Base-by-base conservation (phyloP, 2,888 invertebrate genomes). In the Phoenoteleia sp. region DNA sequence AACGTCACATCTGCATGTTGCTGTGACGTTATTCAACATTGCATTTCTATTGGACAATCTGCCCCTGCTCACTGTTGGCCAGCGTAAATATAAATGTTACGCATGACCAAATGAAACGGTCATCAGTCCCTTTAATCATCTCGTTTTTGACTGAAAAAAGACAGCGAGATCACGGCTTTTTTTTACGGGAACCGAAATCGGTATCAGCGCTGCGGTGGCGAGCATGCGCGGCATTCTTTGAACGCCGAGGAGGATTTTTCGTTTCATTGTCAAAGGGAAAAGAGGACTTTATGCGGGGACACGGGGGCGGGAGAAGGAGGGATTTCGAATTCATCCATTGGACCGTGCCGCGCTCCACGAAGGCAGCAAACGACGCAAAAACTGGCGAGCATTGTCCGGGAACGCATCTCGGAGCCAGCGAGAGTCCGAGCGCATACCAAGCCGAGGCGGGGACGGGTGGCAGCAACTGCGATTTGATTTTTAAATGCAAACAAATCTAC, bases 401-500 rank as follows among this genome's bases (percentile, higher is more conserved):
- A 86, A 86, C 72, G 81, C 60, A 54, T 80, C 76, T 75, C 54
- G 82, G 64, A 75, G 86, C 62, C 77, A 74, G 74, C 62, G 80
- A 66, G 66, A 66, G 77, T 67, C 54, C 56, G 66, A 81, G 72
- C 75, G 84, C 84, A 84, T 90, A 86, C 85, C 88, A 84, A 84
- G 39, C 84, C 74, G 74, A 81, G 81, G 75, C 80, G 76, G 84
- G 72, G 82, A 80, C 56, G 67, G 49, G 49, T 81, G 83, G 75
- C 81, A 86, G 87, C 82, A 75, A 76, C 58, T 87, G 87, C 86
- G 91, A 93, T 93, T 93, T 93, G 93, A 93, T 93, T 93, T 93
- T 93, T 93, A 93, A 93, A 93, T 93, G 93, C 93, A 93, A 93
- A 93, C 93, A 93, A 93, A 93, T 93, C 93, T 93, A 93, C 93